Conservation (phyloP, 1,140 invertebrate species). For the Temnothorax longispinosus region DNA sequence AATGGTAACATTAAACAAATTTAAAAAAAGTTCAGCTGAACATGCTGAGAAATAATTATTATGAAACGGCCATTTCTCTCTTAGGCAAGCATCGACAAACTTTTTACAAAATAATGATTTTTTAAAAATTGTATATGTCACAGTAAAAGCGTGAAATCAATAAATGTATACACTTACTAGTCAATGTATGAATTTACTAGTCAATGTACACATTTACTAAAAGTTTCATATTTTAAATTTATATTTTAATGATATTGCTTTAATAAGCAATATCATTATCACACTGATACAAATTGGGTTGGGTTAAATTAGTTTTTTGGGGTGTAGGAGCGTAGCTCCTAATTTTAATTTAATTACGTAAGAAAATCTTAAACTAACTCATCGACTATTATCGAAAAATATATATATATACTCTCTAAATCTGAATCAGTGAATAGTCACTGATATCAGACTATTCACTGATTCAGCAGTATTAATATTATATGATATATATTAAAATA, state of each 20-base stretch:
- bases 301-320: too few species aligned
- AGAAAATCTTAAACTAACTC: background rate
- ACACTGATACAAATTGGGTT: too few species aligned
- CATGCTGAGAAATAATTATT: constrained; percentile 20
- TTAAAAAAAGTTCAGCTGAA: constrained; percentile 32
- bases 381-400: background rate
- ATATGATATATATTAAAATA: constrained; percentile 6
- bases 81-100: constrained; percentile 68
- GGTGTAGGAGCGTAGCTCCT: too few species aligned
- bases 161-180: too few species aligned
- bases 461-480: background rate
- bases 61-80: constrained; percentile 2
- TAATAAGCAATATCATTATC: too few species aligned
- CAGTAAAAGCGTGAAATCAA: too few species aligned
- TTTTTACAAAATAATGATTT: constrained; percentile 30
- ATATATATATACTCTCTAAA: background rate
- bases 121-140: background rate
- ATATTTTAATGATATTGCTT: too few species aligned
- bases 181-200: too few species aligned
- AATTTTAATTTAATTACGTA: background rate
- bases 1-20: background rate
- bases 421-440: too few species aligned
- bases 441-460: too few species aligned
- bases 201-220: too few species aligned
- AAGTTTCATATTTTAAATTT: too few species aligned